Evolutionary conservation across 2,888 invertebrate species (phyloP).

Genomic region (Aquatica leii): DNA sequence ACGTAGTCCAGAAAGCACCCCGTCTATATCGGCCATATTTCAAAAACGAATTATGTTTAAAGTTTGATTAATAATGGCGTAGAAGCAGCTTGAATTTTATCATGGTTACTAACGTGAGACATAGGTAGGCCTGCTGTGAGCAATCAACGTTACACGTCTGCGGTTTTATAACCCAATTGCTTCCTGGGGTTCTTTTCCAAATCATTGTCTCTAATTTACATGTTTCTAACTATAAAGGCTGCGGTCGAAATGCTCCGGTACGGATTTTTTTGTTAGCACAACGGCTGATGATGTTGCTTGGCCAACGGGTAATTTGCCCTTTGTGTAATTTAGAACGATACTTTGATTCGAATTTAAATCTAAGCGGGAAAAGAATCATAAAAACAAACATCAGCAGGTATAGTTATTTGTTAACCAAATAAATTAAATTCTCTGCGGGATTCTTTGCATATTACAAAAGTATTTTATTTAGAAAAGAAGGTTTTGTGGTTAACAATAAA

Average conservation of each 20-base stretch:
- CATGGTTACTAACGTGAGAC: constrained; percentile 37
- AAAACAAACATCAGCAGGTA: too few relatives aligned
- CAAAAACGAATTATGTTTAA: constrained; percentile 6
- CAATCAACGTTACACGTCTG: constrained; percentile 33
- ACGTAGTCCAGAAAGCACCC: constrained; percentile 11
- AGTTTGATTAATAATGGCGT: constrained; percentile 31
- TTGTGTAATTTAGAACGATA: not conserved
- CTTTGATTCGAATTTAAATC: too few relatives aligned
- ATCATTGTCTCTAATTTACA: constrained; percentile 19
- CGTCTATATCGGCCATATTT: constrained; percentile 25
- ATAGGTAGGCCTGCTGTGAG: constrained; percentile 36
- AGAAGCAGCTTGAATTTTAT: constrained; percentile 30
- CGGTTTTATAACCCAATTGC: constrained; percentile 28
- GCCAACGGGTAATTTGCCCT: constrained; percentile 1
- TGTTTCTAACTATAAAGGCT: constrained; percentile 2
- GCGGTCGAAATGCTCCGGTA: too few relatives aligned
- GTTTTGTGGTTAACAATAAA: too few relatives aligned
- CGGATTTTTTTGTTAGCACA: not conserved
- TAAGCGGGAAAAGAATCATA: too few relatives aligned
- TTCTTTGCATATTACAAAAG: too few relatives aligned
- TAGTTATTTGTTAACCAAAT: too few relatives aligned
- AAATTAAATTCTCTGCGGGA: too few relatives aligned
- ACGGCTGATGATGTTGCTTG: not conserved
- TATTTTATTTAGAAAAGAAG: too few relatives aligned
- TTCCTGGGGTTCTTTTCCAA: constrained; percentile 23